Evolutionary conservation across 2,797 vertebrate species (phyloP), one percentile per base, ranked within the genome.

Genomic region (Craterocephalus amniculus): DNA sequence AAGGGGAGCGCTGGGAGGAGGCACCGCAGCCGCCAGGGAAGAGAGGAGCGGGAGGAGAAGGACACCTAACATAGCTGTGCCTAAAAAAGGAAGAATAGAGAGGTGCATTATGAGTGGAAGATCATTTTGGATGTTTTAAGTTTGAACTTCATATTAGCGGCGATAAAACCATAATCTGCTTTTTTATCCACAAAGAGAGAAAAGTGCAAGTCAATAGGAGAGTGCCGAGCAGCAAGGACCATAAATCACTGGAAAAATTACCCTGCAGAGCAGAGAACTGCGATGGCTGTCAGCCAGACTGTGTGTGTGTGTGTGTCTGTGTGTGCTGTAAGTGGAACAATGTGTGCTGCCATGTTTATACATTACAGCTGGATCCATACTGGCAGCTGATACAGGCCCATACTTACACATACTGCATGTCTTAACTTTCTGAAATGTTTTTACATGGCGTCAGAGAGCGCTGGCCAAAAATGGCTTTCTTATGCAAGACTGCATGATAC

Each of bases 11-110:
- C 31, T 49, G 61, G 55, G 82, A 40, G 86, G 90, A 66, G 90
- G 92, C 34, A 87, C 82, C 20, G 49, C 63, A 24, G 70, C 77
- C 78, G 81, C 89, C 64, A 69, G 57, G 49, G 84, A 81, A 72
- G 80, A 38, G 35, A 88, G 51, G 74, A 85, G 83, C 63, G 90
- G 71, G 20, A 92, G 68, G 66, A 92, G 59, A 65, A 91, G 40
- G 63, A 76, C 38, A 27, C 56, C 80, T 58, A 89, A 82, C 94
- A 95, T 95, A 26, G 54, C 82, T 86, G 61, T 8, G 26, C 64
- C 76, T 81, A 1, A 36, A 66, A 66, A 36, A 1, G 31, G 22
- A 20, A 66, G 43, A 51, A 24, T 24, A 51, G 32, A 61, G 26
- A 73, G 31, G 22, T 51, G 12, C n/a, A 2, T 24, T 2, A 26